phyloP scores from a whole-genome alignment of 2,797 vertebrate species.

The Columba guinea region DNA sequence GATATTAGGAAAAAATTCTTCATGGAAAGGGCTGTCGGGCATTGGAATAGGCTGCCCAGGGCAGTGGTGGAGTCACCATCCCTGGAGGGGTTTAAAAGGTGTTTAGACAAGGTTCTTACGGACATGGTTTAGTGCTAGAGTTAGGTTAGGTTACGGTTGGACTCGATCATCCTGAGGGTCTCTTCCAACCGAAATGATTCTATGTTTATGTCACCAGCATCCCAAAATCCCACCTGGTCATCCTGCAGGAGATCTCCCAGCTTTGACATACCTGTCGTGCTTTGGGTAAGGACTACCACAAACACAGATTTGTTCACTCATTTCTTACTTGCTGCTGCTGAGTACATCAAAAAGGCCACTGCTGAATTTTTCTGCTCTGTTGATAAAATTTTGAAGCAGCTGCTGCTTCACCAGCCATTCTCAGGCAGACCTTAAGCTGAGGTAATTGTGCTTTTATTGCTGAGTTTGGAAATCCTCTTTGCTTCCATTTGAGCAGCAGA shows the following conservation, averaged over 20 bases:
- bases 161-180: too few species aligned
- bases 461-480: not conserved
- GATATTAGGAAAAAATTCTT: too few species aligned
- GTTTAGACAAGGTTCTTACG: too few species aligned
- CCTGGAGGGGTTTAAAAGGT: too few species aligned
- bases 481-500: not conserved
- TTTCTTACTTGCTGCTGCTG: not conserved
- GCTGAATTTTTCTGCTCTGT: fast-evolving
- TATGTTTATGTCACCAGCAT: not conserved
- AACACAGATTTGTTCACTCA: not conserved
- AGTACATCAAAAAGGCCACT: not conserved
- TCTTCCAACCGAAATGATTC: too few species aligned
- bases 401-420: not conserved
- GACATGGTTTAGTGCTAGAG: too few species aligned
- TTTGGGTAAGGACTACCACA: not conserved
- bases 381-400: not conserved
- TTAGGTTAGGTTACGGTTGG: too few species aligned
- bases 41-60: too few species aligned
- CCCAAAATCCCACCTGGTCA: not conserved
- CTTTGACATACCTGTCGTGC: not conserved
- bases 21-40: too few species aligned
- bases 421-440: not conserved
- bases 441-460: not conserved
- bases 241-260: not conserved
- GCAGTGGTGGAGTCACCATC: too few species aligned